Evolutionary conservation across 2,113 vertebrate genomes (phyloP).

Genomic region (Daphoenositta chrysoptera): DNA sequence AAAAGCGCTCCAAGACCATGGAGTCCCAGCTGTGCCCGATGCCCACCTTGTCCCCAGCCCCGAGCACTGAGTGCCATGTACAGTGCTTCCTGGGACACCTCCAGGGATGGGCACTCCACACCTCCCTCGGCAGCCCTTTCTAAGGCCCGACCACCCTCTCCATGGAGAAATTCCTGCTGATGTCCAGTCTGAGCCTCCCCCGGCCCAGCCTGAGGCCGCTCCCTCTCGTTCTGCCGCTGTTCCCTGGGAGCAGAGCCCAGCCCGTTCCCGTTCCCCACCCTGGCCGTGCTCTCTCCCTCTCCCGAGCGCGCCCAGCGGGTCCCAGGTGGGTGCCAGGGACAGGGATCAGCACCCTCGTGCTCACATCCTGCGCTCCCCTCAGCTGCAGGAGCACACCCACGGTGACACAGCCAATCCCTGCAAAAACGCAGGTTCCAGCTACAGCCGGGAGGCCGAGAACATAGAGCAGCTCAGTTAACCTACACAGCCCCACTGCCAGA

Average conservation of each 20-base stretch:
- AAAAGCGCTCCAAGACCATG: rapidly evolving
- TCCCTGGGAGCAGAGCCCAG: not conserved
- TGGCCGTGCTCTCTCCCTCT: rapidly evolving
- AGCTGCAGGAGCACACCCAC: not conserved
- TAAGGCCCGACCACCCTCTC: not conserved
- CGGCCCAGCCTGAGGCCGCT: not conserved
- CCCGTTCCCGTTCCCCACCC: not conserved
- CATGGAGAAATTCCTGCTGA: not conserved
- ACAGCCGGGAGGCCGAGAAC: not conserved
- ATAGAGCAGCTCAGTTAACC: rapidly evolving
- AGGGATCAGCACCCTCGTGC: not conserved
- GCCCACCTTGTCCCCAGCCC: not conserved
- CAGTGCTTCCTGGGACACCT: not conserved
- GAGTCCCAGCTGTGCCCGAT: rapidly evolving
- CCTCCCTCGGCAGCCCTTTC: not conserved
- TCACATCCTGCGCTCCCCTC: not conserved
- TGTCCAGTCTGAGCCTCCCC: not conserved
- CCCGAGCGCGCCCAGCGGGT: rapidly evolving
- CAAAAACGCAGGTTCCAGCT: rapidly evolving
- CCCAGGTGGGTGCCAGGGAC: not conserved
- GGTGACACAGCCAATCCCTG: rapidly evolving
- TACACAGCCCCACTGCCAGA: not conserved
- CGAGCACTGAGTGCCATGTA: not conserved
- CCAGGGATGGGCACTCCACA: not conserved
- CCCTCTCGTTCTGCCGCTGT: not conserved